Percentiles rank a stretch among this genome's conserved stretches.
Conservation (phyloP, 2,113 vertebrate genomes). For the Bufo bufo region DNA sequence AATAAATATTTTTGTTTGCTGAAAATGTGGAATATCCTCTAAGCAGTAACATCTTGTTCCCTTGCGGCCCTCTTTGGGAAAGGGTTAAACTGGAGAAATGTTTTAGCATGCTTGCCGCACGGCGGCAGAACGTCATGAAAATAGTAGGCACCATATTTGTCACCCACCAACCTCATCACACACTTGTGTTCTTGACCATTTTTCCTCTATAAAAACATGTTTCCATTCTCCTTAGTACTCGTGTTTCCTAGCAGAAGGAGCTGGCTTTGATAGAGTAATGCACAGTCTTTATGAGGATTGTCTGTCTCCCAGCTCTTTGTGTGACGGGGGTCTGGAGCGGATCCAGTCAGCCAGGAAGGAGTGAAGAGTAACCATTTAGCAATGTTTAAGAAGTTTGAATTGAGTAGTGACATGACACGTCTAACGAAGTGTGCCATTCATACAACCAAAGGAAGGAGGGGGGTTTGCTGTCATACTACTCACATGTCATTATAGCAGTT, state of each 20-base stretch:
- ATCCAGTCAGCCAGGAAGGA: slow-evolving; percentile 39
- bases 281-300: slow-evolving; percentile 42
- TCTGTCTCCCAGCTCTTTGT: slow-evolving; percentile 44
- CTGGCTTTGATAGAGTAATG: slow-evolving; percentile 25
- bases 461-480: slow-evolving; percentile 66
- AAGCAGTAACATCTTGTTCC: background rate
- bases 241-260: slow-evolving; percentile 35
- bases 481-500: slow-evolving; percentile 69
- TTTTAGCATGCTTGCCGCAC: background rate
- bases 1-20: background rate
- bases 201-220: slow-evolving; percentile 40
- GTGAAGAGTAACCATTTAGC: slow-evolving; percentile 46
- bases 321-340: slow-evolving; percentile 33
- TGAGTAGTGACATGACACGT: slow-evolving; percentile 64
- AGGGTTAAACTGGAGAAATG: background rate
- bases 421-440: slow-evolving; percentile 66
- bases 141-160: slow-evolving; percentile 27
- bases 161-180: slow-evolving; percentile 33
- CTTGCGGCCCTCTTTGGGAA: background rate
- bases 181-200: slow-evolving; percentile 30
- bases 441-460: slow-evolving; percentile 62
- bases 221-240: slow-evolving; percentile 30
- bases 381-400: slow-evolving; percentile 64
- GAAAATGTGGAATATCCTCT: background rate
- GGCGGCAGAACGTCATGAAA: slow-evolving; percentile 4